Percentiles rank a stretch among this genome's conserved stretches.
phyloP scores from a whole-genome alignment of 2,113 vertebrate genomes.

The Monarcha castaneiventris region DNA sequence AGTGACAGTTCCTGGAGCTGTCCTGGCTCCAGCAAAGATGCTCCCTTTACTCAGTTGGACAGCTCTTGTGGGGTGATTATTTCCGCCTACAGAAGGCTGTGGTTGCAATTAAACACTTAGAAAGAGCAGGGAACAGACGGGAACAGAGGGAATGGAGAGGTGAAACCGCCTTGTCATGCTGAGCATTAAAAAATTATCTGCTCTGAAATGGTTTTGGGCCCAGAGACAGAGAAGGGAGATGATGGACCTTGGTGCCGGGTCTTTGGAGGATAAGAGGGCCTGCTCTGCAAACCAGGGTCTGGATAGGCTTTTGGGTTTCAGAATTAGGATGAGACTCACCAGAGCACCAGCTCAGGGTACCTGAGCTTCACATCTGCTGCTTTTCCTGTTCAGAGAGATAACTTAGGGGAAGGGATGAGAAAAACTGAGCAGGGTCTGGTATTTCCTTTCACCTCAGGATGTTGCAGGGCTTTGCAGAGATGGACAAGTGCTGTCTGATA shows the following conservation, averaged over 20 bases:
- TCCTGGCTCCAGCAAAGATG: background rate
- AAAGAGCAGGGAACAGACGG: background rate
- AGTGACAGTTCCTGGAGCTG: background rate
- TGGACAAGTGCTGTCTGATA: background rate
- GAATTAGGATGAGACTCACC: background rate
- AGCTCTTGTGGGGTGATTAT: background rate
- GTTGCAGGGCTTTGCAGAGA: background rate
- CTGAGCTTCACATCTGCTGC: background rate
- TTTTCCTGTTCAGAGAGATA: background rate
- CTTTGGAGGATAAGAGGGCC: background rate
- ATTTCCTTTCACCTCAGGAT: background rate
- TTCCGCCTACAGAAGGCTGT: background rate
- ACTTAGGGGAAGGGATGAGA: background rate
- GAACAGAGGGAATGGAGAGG: background rate
- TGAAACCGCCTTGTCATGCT: background rate
- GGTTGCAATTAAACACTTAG: background rate
- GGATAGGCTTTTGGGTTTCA: background rate
- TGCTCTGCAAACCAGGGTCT: background rate
- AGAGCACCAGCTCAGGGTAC: fast-evolving
- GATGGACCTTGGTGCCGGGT: background rate
- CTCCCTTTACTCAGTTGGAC: background rate
- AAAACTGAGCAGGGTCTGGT: background rate
- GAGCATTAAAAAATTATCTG: background rate
- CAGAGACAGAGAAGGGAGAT: background rate
- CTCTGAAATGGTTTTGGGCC: background rate